phyloP scores from a whole-genome alignment of 2,888 invertebrate species.

The Dynastes hyllus region DNA sequence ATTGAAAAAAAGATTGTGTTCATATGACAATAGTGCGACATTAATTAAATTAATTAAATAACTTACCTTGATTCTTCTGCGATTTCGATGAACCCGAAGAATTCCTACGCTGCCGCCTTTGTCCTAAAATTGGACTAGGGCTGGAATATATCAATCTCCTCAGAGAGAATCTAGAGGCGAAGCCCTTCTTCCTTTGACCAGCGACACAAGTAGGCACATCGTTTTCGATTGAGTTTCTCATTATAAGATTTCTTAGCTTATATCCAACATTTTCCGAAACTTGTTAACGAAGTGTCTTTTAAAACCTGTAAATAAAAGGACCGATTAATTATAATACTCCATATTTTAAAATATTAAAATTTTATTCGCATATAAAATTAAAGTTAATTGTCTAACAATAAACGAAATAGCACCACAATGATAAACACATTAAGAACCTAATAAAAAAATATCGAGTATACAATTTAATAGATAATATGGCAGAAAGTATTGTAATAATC shows the following conservation, averaged over 20 bases:
- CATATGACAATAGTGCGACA: no score
- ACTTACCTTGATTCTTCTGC: slow-evolving; percentile 58
- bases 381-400: no score
- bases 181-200: slow-evolving; percentile 68
- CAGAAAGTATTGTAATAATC: no score
- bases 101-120: slow-evolving; percentile 72
- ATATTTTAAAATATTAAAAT: no score
- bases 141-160: slow-evolving; percentile 81
- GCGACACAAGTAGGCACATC: slow-evolving; percentile 65
- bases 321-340: no score
- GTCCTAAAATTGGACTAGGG: slow-evolving; percentile 81
- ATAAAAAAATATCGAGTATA: no score
- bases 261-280: slow-evolving; percentile 12
- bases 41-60: background rate
- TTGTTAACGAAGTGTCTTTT: slow-evolving; percentile 10
- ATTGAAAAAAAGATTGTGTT: no score
- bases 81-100: slow-evolving; percentile 63
- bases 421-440: no score
- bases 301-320: slow-evolving; percentile 19
- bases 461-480: no score
- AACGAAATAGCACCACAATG: no score
- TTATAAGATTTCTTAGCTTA: slow-evolving; percentile 43
- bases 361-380: no score
- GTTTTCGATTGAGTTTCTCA: slow-evolving; percentile 61
- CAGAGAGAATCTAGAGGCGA: slow-evolving; percentile 77